Base-by-base conservation (phyloP, 2,797 vertebrate genomes). In the Echiichthys vipera region DNA sequence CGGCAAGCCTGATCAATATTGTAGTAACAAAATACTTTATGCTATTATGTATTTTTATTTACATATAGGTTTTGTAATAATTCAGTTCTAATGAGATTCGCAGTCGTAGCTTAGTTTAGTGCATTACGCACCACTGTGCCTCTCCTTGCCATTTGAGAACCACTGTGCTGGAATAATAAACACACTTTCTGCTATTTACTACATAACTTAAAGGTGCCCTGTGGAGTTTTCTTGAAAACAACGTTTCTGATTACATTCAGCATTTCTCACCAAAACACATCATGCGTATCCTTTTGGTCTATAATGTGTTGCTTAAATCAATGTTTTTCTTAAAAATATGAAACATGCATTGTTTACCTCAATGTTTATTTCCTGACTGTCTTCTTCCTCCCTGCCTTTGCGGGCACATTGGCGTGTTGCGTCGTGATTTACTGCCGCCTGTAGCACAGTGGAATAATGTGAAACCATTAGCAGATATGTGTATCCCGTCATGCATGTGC, bases 91-190 rank as follows among this genome's bases (percentile, higher is more conserved):
- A 2, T 27, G 29, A 27, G 2, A 17, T 46, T 64, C 62, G 15
- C 61, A 24, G 34, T 53, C 45, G 54, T 12, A 50, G 8, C 7
- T 54, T 18, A 63, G 15, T 22, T 67, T 18, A 73, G 54, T 58
- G 34, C 51, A 42, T 32, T 25, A 46, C 37, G n/a, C 13, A 53
- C 20, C 32, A 14, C 27, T 51, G 64, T 51, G 54, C 53, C 42
- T 64, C 56, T 6, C 24, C 6, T 54, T 30, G 22, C 9, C 40
- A 37, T 50, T 58, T 79, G 81, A 74, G 49, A 74, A 53, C 56
- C 77, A 50, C 7, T 68, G 70, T 39, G 51, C 43, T 61, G 69
- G 5, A 72, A 5, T 0, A 42, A 42, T 50, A 22, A 29, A 51
- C 46, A 53, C n/a, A 67, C 39, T 24, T 63, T 18, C 17, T 71